These are phyloP conservation scores for Pomphorhynchus laevis DNA, from an alignment of 1,140 invertebrate species.

Conservation along the genomic window DNA sequence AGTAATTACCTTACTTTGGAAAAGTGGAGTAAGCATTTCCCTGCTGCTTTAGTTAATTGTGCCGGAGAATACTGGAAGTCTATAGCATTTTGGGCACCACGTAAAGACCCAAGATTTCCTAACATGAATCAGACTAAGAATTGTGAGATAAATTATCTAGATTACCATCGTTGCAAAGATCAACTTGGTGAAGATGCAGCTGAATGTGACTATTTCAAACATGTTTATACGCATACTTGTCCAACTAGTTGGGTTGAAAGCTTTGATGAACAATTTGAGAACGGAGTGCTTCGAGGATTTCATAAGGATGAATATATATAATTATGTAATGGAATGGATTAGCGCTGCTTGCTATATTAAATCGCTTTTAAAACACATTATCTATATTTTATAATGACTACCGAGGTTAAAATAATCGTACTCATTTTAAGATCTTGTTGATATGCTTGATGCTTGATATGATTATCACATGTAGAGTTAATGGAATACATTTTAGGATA, in stretches of 20 bases:
- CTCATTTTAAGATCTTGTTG: no score
- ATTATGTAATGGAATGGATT: no score
- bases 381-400: no score
- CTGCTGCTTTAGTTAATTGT: constrained; percentile 4
- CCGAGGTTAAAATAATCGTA: no score
- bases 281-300: no score
- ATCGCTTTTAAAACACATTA: no score
- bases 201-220: constrained; percentile 10
- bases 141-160: constrained; percentile 10
- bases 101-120: constrained; percentile 9
- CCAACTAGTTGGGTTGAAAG: constrained; percentile 7
- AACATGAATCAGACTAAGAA: constrained; percentile 9
- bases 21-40: constrained; percentile 8
- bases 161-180: constrained; percentile 9
- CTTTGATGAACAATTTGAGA: constrained; percentile 8
- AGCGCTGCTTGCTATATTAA: no score
- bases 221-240: constrained; percentile 2
- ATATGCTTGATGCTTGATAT: no score
- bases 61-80: constrained; percentile 6
- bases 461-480: no score
- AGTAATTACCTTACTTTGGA: no score
- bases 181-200: constrained; percentile 5
- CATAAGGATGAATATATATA: no score
- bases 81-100: constrained; percentile 6
- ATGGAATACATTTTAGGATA: no score